Conservation (phyloP, 2,888 invertebrate species). For the Meta bourneti region DNA sequence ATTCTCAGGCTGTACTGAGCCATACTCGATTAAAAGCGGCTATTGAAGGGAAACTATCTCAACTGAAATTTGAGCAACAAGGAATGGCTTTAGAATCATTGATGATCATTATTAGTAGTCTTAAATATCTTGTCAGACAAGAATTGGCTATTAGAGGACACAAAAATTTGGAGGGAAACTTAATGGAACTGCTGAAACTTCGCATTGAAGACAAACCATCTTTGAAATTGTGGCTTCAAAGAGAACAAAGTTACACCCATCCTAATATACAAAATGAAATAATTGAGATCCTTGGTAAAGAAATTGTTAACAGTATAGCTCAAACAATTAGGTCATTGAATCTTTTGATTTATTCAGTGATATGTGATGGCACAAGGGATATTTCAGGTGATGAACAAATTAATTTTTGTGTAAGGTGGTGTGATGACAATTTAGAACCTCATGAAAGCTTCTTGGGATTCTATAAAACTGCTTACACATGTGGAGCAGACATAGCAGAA, state of each 20-base stretch:
- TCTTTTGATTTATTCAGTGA: not conserved
- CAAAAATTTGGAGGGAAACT: not conserved
- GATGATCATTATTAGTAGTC: too few relatives aligned
- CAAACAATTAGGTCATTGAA: not conserved
- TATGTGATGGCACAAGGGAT: too few relatives aligned
- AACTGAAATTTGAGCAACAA: too few relatives aligned
- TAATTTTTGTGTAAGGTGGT: too few relatives aligned
- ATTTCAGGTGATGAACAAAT: too few relatives aligned
- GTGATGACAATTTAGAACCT: not conserved
- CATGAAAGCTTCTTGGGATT: not conserved
- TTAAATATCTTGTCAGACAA: too few relatives aligned
- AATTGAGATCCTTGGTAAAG: not conserved
- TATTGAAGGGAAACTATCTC: too few relatives aligned
- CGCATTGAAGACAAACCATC: not conserved
- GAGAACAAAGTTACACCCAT: not conserved
- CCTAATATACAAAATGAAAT: not conserved
- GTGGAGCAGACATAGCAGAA: not conserved
- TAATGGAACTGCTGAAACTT: constrained; percentile 6
- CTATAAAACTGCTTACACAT: not conserved
- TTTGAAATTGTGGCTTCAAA: not conserved
- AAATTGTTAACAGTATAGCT: not conserved
- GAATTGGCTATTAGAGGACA: not conserved
- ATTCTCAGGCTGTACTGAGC: too few relatives aligned
- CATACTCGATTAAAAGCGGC: too few relatives aligned
- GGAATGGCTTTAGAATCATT: too few relatives aligned